These are phyloP conservation scores for Microcebus ravelobensis DNA, from an alignment of 2,113 vertebrate genomes.

Conservation along the genomic window DNA sequence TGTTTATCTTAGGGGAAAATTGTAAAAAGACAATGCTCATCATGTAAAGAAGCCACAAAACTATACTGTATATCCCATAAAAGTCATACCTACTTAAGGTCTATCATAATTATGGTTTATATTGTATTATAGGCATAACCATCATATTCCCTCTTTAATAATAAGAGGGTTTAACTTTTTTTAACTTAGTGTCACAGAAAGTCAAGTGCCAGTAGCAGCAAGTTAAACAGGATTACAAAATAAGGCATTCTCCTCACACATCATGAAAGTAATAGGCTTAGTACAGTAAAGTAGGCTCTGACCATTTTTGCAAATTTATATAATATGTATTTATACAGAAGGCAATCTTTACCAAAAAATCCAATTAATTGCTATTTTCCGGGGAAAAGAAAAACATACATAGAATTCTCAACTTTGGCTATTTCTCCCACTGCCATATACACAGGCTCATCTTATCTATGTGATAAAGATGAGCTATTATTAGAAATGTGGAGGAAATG, in stretches of 20 bases:
- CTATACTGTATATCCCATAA: too few species aligned
- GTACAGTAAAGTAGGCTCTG: conserved; percentile 61
- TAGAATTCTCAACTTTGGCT: conserved; percentile 66
- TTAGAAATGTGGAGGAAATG: conserved; percentile 47
- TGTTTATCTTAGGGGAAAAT: too few species aligned
- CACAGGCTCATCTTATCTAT: conserved; percentile 58
- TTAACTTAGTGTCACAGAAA: conserved; percentile 77
- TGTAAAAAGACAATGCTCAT: too few species aligned
- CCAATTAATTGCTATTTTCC: conserved; percentile 43
- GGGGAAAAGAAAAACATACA: conserved; percentile 53
- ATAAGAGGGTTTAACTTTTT: not conserved
- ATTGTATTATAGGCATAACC: too few species aligned
- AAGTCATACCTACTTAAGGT: too few species aligned
- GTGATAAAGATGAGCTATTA: conserved; percentile 55
- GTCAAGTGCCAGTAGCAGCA: conserved; percentile 63
- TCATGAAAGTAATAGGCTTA: conserved; percentile 67
- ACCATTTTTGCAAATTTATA: conserved; percentile 63
- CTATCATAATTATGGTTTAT: too few species aligned
- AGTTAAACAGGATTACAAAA: conserved; percentile 74
- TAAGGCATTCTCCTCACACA: conserved; percentile 75
- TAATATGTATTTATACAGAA: conserved; percentile 56
- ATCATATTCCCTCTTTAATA: too few species aligned
- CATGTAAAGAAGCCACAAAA: too few species aligned
- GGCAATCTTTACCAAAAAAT: conserved; percentile 54
- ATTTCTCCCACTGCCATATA: conserved; percentile 76